A percentile compares a stretch with the other conserved stretches of the same genome.
These are phyloP conservation scores for Echinarachnius parma DNA, from an alignment of 53 echinoderm and acorn worm species.

Conservation along the genomic window DNA sequence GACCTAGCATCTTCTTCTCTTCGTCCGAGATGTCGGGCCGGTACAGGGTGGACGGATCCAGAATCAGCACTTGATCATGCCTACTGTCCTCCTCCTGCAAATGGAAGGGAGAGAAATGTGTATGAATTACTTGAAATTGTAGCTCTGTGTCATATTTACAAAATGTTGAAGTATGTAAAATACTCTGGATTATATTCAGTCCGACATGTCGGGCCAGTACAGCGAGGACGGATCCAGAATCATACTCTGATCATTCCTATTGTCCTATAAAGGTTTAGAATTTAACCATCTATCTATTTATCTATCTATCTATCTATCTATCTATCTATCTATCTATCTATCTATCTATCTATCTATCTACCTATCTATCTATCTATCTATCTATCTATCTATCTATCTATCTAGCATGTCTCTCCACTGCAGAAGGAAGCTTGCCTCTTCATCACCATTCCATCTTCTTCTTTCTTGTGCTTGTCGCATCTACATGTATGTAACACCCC, in stretches of 20 bases:
- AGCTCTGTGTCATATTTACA: too few species aligned
- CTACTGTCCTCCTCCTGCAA: conserved; percentile 28
- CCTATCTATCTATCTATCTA: not conserved
- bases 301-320: not conserved
- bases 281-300: not conserved
- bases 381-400: not conserved
- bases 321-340: not conserved
- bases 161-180: too few species aligned
- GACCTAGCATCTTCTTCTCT: conserved; percentile 56
- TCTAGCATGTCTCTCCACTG: too few species aligned
- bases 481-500: too few species aligned
- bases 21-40: conserved; percentile 60
- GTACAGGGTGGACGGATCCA: conserved; percentile 73
- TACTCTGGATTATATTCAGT: too few species aligned
- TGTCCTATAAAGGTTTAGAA: too few species aligned
- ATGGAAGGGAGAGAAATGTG: too few species aligned
- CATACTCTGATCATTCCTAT: conserved; percentile 33
- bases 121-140: too few species aligned
- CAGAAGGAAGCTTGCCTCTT: too few species aligned
- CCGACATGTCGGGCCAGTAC: too few species aligned
- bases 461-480: too few species aligned
- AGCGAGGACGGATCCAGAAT: conserved; percentile 80
- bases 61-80: conserved; percentile 46
- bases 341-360: not conserved
- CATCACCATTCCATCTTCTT: too few species aligned